Conservation (phyloP, 2,888 invertebrate species). For the Cistogaster globosa region DNA sequence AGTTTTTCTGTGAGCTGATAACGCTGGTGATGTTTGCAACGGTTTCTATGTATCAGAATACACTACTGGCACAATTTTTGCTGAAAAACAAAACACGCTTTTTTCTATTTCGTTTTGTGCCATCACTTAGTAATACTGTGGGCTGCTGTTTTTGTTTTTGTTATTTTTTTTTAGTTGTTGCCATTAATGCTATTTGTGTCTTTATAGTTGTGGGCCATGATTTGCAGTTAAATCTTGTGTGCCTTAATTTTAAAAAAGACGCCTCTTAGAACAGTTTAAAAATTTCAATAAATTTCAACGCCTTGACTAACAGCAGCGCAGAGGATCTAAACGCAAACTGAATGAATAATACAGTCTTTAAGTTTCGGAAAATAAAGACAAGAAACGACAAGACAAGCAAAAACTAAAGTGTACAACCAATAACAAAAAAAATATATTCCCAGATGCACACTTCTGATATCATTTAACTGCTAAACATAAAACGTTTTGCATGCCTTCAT, state of each 20-base stretch:
- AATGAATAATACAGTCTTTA: conserved; percentile 70
- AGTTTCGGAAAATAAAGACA: conserved; percentile 57
- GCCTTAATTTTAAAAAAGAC: conserved; percentile 55
- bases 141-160: conserved; percentile 36
- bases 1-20: conserved; percentile 46
- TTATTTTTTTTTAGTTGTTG: not conserved
- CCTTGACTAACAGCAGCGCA: conserved; percentile 35
- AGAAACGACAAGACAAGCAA: conserved; percentile 32
- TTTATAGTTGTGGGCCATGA: conserved; percentile 53
- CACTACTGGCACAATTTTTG: conserved; percentile 71
- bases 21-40: conserved; percentile 55
- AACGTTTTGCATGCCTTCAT: conserved; percentile 58
- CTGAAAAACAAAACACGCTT: conserved; percentile 41
- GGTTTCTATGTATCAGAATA: conserved; percentile 65
- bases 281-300: conserved; percentile 67
- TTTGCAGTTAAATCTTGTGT: conserved; percentile 52
- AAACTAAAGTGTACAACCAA: conserved; percentile 42
- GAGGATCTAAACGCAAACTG: conserved; percentile 39
- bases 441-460: conserved; percentile 74
- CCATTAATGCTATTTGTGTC: conserved; percentile 37
- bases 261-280: conserved; percentile 66
- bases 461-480: conserved; percentile 65
- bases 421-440: conserved; percentile 53
- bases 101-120: conserved; percentile 37
- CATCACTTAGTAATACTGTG: conserved; percentile 58